Evolutionary conservation across 2,113 vertebrate species (phyloP), one percentile per base, ranked within the genome.

Genomic region (Cyanistes caeruleus): DNA sequence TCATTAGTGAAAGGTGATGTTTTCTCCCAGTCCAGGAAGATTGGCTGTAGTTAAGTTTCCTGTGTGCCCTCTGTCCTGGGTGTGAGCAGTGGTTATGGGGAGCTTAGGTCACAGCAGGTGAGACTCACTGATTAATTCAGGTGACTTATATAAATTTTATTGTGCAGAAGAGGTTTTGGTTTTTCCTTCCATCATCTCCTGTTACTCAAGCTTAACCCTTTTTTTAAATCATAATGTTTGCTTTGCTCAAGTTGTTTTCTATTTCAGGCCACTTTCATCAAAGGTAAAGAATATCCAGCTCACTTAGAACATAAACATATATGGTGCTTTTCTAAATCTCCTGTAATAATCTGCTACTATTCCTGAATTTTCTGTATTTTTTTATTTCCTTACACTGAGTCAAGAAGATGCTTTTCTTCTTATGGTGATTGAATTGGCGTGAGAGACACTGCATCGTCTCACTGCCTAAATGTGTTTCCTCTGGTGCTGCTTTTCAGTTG

Each of bases 401-500:
- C 48, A 82, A 48, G 46, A 87, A n/a, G 39, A 20, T 31, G 1
- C 7, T 87, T 80, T 64, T 46, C 49, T 68, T 70, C 15, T 37
- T 78, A 1, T 81, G 27, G 23, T 80, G 56, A 4, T 11, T 53
- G 49, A 87, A 67, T 20, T 80, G 39, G 15, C 52, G 5, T 72
- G 30, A 27, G 7, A 39, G 22, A 58, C 49, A 27, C 43, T 65
- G 25, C 72, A 30, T 46, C 7, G 0, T 27, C 12, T 53, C 31
- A 17, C 51, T 75, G 22, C 51, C 76, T 97, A 46, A 93, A 41
- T 65, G 19, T 82, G 0, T 96, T 37, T 94, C 93, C 14, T 93
- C 65, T 96, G 68, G 2, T 95, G 79, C 53, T 94, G 64, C 72
- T 89, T 96, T 97, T 41, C 97, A 99, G 99, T 99, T 97, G 99